These are phyloP conservation scores for Drosophila peninsularis DNA, from an alignment of 2,888 invertebrate species.

Conservation along the genomic window DNA sequence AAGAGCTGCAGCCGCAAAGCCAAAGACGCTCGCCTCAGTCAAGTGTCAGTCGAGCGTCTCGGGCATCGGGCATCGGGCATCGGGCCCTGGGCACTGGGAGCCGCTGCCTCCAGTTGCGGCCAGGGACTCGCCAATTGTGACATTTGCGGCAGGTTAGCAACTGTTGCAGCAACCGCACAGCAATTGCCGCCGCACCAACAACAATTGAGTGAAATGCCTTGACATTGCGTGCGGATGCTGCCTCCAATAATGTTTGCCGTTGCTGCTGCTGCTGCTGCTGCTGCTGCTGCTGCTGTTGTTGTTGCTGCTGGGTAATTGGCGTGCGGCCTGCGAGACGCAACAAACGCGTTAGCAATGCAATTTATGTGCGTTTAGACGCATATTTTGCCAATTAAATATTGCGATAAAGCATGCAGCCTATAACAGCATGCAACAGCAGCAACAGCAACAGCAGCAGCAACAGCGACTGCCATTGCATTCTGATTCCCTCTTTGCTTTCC, in stretches of 20 bases:
- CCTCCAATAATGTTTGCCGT: slow-evolving; percentile 34
- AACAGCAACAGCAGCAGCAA: slow-evolving; percentile 23
- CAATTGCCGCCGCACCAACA: slow-evolving; percentile 68
- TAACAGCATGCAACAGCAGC: slow-evolving; percentile 52
- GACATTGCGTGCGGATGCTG: slow-evolving; percentile 77
- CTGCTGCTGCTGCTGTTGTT: slow-evolving; percentile 19
- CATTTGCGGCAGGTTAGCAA: slow-evolving; percentile 71
- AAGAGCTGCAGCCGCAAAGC: slow-evolving; percentile 42
- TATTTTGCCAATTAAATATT: slow-evolving; percentile 85
- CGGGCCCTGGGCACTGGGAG: slow-evolving; percentile 1
- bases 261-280: slow-evolving; percentile 18
- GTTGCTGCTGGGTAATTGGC: slow-evolving; percentile 61
- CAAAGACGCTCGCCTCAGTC: slow-evolving; percentile 27
- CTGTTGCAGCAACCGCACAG: slow-evolving; percentile 65
- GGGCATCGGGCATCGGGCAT: background rate
- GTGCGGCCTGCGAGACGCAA: slow-evolving; percentile 69
- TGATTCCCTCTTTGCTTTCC: slow-evolving; percentile 8
- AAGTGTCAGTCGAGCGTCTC: slow-evolving; percentile 49
- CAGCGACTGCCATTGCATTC: slow-evolving; percentile 33
- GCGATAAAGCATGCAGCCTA: slow-evolving; percentile 83
- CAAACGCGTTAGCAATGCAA: slow-evolving; percentile 81
- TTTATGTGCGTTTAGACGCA: slow-evolving; percentile 84
- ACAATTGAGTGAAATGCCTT: slow-evolving; percentile 75
- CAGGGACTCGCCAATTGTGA: slow-evolving; percentile 59
- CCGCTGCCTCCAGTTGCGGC: slow-evolving; percentile 22